Base-by-base conservation (phyloP, 1,140 invertebrate species). In the Drosophila neocordata region DNA sequence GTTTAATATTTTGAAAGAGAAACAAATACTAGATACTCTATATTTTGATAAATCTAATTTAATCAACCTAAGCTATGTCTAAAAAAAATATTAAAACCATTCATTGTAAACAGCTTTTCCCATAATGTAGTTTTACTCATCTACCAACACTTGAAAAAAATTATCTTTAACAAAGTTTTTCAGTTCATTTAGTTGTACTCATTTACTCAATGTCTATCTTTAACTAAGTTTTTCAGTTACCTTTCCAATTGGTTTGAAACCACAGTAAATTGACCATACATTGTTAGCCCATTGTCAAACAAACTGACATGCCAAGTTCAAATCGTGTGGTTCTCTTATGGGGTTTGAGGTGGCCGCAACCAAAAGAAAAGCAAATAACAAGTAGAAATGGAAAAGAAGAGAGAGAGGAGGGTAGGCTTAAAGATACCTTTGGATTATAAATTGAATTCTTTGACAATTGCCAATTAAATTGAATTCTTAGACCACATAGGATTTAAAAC, bases 281-380 rank as follows among this genome's bases (percentile, higher is more conserved):
- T 77, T 70, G 67, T 87, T 78, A 67, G 38, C 53, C 78, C 78
- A 77, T 68, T 81, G 70, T 74, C 65, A 75, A 87, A 81, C 79
- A 89, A 77, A 65, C 73, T 67, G 84, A 65, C 84, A 80, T 69
- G 77, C 57, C 69, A 75, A 83, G 79, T 71, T 84, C 71, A 83
- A 53, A 56, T 56, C 63, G 51, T 44, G 68, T 38, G 71, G 35
- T 24, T 63, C 56, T 18, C 35, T 18, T 61, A 6, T 8, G 48
- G 20, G 38, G 44, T 20, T 13, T 56, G n/a, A 57, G 48, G 11
- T 44, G 61, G 13, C 62, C 53, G 44, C 63, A 34, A 56, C 63
- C 38, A 55, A 53, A 64, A 77, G 64, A 75, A 63, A 44, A 65
- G 55, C 68, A 77, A 77, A 84, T 69, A 70, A 27, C 60, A 57